These are phyloP conservation scores for Laspeyria flexula DNA, from an alignment of 2,888 invertebrate genomes.

Conservation along the genomic window DNA sequence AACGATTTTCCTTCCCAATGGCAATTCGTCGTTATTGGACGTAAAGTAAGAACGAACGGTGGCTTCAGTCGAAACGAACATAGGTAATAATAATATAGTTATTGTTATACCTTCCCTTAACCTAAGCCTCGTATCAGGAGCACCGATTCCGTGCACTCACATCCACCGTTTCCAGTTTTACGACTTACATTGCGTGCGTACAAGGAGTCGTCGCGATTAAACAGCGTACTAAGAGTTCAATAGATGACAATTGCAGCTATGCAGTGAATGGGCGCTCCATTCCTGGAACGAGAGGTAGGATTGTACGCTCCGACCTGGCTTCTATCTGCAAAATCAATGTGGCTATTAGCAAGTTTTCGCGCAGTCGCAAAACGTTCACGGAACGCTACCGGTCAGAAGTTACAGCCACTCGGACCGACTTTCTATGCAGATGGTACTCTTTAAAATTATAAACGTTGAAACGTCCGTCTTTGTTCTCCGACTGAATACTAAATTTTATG, in stretches of 20 bases:
- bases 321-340: conserved; percentile 87
- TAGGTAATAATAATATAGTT: conserved; percentile 78
- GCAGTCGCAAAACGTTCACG: conserved; percentile 80
- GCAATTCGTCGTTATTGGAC: conserved; percentile 77
- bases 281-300: conserved; percentile 70
- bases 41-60: conserved; percentile 70
- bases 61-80: conserved; percentile 72
- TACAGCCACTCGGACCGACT: conserved; percentile 50
- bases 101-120: conserved; percentile 75
- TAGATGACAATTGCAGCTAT: conserved; percentile 51
- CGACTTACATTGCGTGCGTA: conserved; percentile 58
- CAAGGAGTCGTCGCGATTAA: conserved; percentile 33
- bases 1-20: conserved; percentile 73
- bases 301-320: conserved; percentile 82
- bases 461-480: conserved; percentile 4
- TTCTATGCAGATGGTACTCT: conserved; percentile 56
- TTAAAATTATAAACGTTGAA: conserved; percentile 27
- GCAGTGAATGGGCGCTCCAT: conserved; percentile 47
- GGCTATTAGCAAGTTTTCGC: conserved; percentile 85
- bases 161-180: conserved; percentile 42
- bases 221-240: conserved; percentile 41
- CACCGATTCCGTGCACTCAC: conserved; percentile 33
- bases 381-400: conserved; percentile 75
- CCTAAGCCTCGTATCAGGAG: conserved; percentile 53
- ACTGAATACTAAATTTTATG: neutral